Conservation (phyloP, 2,888 invertebrate genomes). For the Julus scanicus region DNA sequence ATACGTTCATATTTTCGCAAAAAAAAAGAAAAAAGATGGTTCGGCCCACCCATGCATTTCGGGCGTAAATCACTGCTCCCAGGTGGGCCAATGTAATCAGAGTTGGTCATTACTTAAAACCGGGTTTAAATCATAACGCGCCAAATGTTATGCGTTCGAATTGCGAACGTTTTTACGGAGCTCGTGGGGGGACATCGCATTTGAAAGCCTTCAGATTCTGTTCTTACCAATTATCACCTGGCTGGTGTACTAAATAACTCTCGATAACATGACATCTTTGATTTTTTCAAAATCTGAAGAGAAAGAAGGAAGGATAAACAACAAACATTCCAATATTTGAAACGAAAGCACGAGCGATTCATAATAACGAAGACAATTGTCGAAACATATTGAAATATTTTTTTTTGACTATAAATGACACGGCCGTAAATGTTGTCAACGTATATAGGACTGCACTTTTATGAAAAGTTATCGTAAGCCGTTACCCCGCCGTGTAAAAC, state of each 20-base stretch:
- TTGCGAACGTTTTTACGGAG: neutral
- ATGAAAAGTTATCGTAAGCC: no score
- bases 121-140: constrained; percentile 2
- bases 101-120: constrained; percentile 42
- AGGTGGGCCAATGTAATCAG: constrained; percentile 23
- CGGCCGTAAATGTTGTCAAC: no score
- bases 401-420: no score
- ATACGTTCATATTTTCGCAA: neutral
- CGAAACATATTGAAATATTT: no score
- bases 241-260: neutral
- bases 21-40: neutral
- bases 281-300: neutral
- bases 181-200: neutral
- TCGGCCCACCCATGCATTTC: constrained; percentile 13
- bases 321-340: no score
- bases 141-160: neutral
- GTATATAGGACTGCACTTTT: no score
- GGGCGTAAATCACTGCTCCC: neutral
- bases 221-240: neutral
- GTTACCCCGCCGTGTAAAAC: no score
- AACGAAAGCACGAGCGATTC: no score
- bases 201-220: neutral
- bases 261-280: neutral
- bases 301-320: no score
- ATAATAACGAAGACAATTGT: no score